Evolutionary conservation across 2,888 invertebrate genomes (phyloP).

Genomic region (Coleophora flavipennella): DNA sequence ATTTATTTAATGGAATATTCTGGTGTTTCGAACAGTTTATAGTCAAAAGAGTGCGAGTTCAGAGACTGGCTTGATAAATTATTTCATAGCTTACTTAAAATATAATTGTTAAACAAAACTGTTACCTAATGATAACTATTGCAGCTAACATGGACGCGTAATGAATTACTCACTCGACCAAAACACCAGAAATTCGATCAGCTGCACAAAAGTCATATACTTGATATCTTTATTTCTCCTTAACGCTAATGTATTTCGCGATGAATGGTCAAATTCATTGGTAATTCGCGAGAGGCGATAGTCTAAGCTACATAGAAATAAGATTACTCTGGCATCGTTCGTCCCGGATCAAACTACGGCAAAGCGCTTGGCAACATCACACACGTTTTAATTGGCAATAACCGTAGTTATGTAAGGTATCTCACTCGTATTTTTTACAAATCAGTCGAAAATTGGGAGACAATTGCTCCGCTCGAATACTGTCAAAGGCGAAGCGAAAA

Average conservation of each 20-base stretch:
- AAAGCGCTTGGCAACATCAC: conserved; percentile 54
- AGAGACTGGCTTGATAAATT: too few species aligned
- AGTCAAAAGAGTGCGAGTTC: conserved; percentile 57
- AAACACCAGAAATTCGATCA: conserved; percentile 38
- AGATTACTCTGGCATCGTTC: conserved; percentile 57
- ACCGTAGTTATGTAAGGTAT: conserved; percentile 55
- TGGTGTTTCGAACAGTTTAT: conserved; percentile 40
- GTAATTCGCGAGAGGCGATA: conserved; percentile 62
- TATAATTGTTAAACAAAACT: too few species aligned
- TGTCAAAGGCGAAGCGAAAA: conserved; percentile 22
- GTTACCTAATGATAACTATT: too few species aligned
- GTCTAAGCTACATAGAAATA: conserved; percentile 60
- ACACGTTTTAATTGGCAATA: conserved; percentile 49
- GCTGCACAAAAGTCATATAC: conserved; percentile 45
- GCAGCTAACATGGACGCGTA: conserved; percentile 43
- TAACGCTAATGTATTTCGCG: conserved; percentile 65
- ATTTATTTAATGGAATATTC: conserved; percentile 38
- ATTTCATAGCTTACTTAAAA: too few species aligned
- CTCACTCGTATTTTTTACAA: conserved; percentile 55
- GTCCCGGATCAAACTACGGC: conserved; percentile 47
- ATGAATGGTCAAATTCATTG: conserved; percentile 71
- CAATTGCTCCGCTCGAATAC: conserved; percentile 15
- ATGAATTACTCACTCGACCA: conserved; percentile 21
- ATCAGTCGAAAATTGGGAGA: conserved; percentile 51
- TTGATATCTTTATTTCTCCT: conserved; percentile 53